Evolutionary conservation across 2,888 invertebrate species (phyloP).

Genomic region (Aproaerema taeniolella): DNA sequence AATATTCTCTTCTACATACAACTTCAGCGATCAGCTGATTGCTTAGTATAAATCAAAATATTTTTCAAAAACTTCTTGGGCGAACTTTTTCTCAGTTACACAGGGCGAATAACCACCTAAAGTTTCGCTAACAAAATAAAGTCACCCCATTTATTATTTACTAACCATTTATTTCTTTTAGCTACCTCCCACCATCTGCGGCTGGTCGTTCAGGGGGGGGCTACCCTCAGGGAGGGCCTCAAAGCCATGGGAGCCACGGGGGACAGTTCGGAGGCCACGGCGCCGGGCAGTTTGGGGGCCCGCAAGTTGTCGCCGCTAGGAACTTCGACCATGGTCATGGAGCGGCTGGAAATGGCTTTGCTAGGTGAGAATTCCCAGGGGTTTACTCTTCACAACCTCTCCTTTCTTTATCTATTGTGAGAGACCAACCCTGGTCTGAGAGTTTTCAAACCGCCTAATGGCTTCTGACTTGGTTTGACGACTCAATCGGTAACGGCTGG

Average conservation of each 20-base stretch:
- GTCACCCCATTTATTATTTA: no score
- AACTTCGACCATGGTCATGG: constrained; percentile 27
- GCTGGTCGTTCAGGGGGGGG: constrained; percentile 32
- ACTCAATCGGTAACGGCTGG: no score
- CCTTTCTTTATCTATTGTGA: no score
- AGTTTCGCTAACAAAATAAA: no score
- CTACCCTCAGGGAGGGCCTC: constrained; percentile 37
- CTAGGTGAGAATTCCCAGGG: constrained; percentile 42
- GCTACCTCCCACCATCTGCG: constrained; percentile 58
- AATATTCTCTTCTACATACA: no score
- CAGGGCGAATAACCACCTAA: no score
- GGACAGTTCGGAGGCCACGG: constrained; percentile 22
- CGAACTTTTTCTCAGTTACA: background rate
- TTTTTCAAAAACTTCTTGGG: background rate
- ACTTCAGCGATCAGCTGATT: no score
- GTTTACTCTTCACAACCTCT: no score
- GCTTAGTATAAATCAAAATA: background rate
- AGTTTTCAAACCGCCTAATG: no score
- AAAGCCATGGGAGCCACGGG: constrained; percentile 24
- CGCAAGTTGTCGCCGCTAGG: constrained; percentile 53
- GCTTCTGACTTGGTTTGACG: no score
- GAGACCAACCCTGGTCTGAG: no score
- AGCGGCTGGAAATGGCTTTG: constrained; percentile 34
- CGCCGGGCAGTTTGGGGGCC: constrained; percentile 28
- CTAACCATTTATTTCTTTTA: no score